These are phyloP conservation scores for Setophaga kirtlandii DNA, from an alignment of 2,113 vertebrate genomes.

Conservation along the genomic window DNA sequence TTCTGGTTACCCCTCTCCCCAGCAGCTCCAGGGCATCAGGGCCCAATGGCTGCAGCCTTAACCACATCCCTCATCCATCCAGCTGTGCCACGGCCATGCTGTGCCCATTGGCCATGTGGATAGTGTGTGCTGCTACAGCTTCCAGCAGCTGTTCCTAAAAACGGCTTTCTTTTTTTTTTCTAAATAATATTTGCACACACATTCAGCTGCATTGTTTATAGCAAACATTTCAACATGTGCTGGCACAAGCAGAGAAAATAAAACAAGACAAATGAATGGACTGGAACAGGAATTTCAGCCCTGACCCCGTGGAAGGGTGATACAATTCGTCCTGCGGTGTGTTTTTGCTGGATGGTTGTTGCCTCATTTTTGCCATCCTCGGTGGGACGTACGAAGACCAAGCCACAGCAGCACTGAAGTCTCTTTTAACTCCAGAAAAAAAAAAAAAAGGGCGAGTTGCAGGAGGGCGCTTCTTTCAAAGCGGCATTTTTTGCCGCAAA, in stretches of 20 bases:
- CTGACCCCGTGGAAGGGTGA: not conserved
- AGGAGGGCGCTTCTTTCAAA: not conserved
- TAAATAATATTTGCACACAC: not conserved
- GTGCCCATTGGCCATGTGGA: rapidly evolving
- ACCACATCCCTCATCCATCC: not conserved
- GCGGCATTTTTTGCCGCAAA: not conserved
- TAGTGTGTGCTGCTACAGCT: not conserved
- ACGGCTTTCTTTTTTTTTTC: not conserved
- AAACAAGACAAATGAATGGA: not conserved
- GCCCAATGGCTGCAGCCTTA: not conserved
- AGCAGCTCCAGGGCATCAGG: not conserved
- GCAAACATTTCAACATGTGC: not conserved
- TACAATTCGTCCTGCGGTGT: not conserved
- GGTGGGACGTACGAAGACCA: not conserved
- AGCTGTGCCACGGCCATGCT: rapidly evolving
- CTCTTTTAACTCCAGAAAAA: not conserved
- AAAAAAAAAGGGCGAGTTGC: not conserved
- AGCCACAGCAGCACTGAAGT: not conserved
- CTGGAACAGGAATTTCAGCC: constrained; percentile 6
- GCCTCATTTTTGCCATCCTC: not conserved
- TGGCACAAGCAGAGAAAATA: not conserved
- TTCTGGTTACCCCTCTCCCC: not conserved
- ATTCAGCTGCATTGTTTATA: not conserved
- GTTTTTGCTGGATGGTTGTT: not conserved
- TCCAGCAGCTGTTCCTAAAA: not conserved